phyloP scores from a whole-genome alignment of 2,888 invertebrate genomes.

The Drosophila siamana region DNA sequence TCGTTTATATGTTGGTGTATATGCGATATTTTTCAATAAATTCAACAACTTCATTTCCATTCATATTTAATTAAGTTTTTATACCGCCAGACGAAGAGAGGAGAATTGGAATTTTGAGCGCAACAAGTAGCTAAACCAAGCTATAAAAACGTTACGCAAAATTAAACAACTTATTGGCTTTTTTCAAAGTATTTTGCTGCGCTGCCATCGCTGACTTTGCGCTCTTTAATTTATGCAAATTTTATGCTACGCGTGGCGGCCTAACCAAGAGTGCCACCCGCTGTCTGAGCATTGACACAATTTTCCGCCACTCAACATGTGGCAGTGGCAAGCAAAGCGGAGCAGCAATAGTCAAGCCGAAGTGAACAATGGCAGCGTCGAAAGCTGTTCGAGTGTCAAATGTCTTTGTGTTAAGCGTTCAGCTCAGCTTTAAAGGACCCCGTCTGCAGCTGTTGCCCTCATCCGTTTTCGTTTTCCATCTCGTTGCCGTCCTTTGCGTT shows the following conservation, averaged over 20 bases:
- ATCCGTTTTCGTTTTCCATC: neutral
- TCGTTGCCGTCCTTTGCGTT: neutral
- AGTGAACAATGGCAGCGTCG: conserved; percentile 62
- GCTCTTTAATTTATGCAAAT: conserved; percentile 75
- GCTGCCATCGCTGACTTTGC: conserved; percentile 46
- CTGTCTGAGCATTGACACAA: conserved; percentile 69
- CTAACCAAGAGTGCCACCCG: conserved; percentile 41
- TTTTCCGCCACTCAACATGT: conserved; percentile 77
- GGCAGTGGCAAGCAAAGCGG: conserved; percentile 47
- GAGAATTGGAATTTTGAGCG: conserved; percentile 20
- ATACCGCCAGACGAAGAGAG: too few relatives aligned
- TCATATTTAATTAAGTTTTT: neutral
- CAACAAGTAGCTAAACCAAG: conserved; percentile 64
- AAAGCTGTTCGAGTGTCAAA: conserved; percentile 71
- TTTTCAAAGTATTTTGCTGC: conserved; percentile 33
- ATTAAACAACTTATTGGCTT: conserved; percentile 71
- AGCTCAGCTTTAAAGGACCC: conserved; percentile 18
- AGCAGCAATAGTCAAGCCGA: conserved; percentile 50
- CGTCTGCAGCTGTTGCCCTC: neutral
- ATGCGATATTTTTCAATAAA: neutral
- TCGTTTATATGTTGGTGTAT: neutral
- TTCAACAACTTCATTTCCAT: neutral
- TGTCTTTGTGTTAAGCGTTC: conserved; percentile 53
- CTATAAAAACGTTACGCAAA: conserved; percentile 63
- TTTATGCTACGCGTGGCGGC: conserved; percentile 71